These are phyloP conservation scores for Corythornis madagascariensis DNA, from an alignment of 2,113 vertebrate species.

Conservation along the genomic window DNA sequence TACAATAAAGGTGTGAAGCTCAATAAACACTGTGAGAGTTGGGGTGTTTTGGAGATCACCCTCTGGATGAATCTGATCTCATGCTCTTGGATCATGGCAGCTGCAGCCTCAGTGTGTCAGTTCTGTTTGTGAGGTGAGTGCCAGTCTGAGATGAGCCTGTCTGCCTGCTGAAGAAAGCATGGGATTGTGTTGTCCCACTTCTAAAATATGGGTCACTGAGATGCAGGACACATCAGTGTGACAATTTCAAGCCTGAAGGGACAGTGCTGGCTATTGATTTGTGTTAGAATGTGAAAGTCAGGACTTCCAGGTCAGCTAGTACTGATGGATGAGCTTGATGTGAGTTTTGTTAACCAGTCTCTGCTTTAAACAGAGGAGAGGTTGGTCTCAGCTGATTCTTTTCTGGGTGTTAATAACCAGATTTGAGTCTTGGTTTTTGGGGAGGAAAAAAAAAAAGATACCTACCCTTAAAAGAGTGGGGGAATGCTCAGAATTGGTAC, in stretches of 20 bases:
- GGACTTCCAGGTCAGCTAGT: background rate
- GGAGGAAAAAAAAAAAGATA: background rate
- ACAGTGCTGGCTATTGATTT: background rate
- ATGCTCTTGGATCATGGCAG: background rate
- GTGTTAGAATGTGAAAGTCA: slow-evolving; percentile 6
- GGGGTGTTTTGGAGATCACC: background rate
- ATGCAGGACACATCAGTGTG: background rate
- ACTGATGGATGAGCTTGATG: background rate
- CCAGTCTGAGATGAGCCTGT: background rate
- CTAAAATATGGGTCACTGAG: slow-evolving; percentile 52
- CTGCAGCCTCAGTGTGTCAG: background rate
- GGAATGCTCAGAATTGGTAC: background rate
- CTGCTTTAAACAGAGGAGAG: background rate
- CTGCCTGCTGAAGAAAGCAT: background rate
- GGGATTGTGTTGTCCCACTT: slow-evolving; percentile 17
- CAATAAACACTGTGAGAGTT: background rate
- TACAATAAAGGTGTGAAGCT: background rate
- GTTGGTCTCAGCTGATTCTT: background rate
- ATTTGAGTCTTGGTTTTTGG: background rate
- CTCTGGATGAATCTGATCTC: background rate
- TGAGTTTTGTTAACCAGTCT: background rate
- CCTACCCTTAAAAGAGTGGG: background rate
- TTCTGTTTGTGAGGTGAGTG: background rate
- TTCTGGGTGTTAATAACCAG: background rate
- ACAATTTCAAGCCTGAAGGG: slow-evolving; percentile 13